A percentile compares a stretch with the other conserved stretches of the same genome.
These are phyloP conservation scores for Girardinichthys multiradiatus DNA, from an alignment of 2,113 vertebrate genomes.

Conservation along the genomic window DNA sequence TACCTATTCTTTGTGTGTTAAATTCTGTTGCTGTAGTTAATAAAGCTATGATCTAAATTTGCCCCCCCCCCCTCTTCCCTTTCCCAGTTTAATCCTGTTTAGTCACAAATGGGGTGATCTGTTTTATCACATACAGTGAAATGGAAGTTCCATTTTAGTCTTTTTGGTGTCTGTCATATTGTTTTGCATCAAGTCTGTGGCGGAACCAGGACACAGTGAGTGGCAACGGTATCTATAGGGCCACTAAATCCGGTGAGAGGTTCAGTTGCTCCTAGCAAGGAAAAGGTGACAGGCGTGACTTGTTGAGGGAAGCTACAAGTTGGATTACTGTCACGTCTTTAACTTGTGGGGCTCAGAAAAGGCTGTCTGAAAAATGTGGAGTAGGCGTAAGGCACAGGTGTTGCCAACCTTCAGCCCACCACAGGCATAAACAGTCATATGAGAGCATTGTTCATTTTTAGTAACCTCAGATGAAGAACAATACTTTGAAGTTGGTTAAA, in stretches of 20 bases:
- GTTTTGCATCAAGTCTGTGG: slow-evolving; percentile 42
- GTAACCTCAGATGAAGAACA: not conserved
- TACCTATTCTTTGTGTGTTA: slow-evolving; percentile 38
- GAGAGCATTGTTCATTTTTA: not conserved
- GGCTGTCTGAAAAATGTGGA: slow-evolving; percentile 16
- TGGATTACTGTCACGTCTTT: slow-evolving; percentile 67
- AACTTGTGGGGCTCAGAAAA: slow-evolving; percentile 25
- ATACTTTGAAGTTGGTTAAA: not conserved
- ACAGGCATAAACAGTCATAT: slow-evolving; percentile 14
- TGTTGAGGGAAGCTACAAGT: slow-evolving; percentile 44
- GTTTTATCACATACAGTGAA: slow-evolving; percentile 57
- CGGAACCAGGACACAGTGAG: slow-evolving; percentile 30
- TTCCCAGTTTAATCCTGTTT: slow-evolving; percentile 58
- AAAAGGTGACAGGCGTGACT: slow-evolving; percentile 69
- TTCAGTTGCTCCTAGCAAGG: slow-evolving; percentile 48
- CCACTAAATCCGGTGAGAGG: slow-evolving; percentile 54
- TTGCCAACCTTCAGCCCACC: slow-evolving; percentile 56
- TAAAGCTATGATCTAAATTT: slow-evolving; percentile 69
- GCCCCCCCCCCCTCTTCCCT: slow-evolving; percentile 8
- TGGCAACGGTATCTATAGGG: slow-evolving; percentile 49
- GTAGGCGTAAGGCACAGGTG: slow-evolving; percentile 57
- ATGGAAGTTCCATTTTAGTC: slow-evolving; percentile 66
- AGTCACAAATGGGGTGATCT: slow-evolving; percentile 51
- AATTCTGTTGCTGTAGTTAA: slow-evolving; percentile 68
- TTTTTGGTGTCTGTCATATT: slow-evolving; percentile 57